Percentiles rank a stretch among this genome's conserved stretches.
These are phyloP conservation scores for Sminthurides aquaticus DNA, from an alignment of 2,888 invertebrate genomes.

Conservation along the genomic window DNA sequence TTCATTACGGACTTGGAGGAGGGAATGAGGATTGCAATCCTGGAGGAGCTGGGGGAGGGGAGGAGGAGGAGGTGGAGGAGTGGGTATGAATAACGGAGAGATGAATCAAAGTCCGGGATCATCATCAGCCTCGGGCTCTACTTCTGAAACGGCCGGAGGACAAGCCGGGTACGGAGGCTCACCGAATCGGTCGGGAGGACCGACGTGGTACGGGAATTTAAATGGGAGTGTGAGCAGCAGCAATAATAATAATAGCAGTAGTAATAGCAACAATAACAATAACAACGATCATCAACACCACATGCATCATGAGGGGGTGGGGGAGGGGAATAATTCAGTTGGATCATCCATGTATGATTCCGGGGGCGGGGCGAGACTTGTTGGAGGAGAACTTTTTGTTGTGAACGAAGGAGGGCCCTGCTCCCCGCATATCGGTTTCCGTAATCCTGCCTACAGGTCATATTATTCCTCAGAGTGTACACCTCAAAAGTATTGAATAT, in stretches of 20 bases:
- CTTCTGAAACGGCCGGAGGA: neutral
- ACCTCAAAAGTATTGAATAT: conserved; percentile 35
- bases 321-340: conserved; percentile 7
- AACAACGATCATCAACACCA: conserved; percentile 24
- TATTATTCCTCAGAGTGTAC: conserved; percentile 40
- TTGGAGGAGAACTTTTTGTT: conserved; percentile 5
- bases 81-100: neutral
- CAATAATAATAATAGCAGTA: conserved; percentile 26
- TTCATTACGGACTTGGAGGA: no score
- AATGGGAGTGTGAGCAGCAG: conserved; percentile 2
- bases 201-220: neutral
- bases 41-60: neutral
- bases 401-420: conserved; percentile 19
- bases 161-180: neutral
- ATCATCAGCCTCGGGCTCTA: conserved; percentile 6
- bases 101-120: conserved; percentile 3
- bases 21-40: no score
- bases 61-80: neutral
- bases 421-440: conserved; percentile 9
- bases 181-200: neutral
- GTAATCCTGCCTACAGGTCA: conserved; percentile 36
- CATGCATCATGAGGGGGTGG: conserved; percentile 23
- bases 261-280: conserved; percentile 20
- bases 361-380: conserved; percentile 5
- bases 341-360: conserved; percentile 14